phyloP scores from a whole-genome alignment of 35 echinoderm and acorn worm genomes.

The Apostichopus californicus region DNA sequence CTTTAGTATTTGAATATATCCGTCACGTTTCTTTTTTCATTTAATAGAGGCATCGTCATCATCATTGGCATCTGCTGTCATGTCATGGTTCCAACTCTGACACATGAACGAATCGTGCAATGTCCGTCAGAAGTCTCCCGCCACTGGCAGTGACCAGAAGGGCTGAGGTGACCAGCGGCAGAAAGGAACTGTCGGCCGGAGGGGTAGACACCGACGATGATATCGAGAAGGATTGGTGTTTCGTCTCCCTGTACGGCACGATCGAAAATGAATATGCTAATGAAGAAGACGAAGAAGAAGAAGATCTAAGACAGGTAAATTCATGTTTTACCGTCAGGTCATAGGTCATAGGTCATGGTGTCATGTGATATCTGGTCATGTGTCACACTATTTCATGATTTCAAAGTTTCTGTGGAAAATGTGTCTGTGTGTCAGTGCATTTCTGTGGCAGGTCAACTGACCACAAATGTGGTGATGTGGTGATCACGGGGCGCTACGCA shows the following conservation, averaged over 20 bases:
- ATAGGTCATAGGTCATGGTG: too few species aligned
- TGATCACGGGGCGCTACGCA: too few species aligned
- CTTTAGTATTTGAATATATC: too few species aligned
- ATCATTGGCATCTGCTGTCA: background rate
- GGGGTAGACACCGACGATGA: slow-evolving; percentile 8
- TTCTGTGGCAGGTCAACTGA: too few species aligned
- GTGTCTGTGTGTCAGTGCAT: too few species aligned
- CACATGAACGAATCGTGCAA: background rate
- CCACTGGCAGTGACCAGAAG: background rate
- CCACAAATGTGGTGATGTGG: too few species aligned
- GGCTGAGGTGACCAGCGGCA: background rate
- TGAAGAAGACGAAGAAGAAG: background rate
- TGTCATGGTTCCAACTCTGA: background rate
- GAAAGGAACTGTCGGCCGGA: background rate
- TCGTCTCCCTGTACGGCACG: slow-evolving; percentile 39
- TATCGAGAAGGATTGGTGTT: slow-evolving; percentile 34
- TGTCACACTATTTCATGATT: too few species aligned
- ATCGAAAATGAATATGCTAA: slow-evolving; percentile 1
- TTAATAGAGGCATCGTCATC: background rate
- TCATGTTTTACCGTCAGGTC: too few species aligned
- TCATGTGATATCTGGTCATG: too few species aligned
- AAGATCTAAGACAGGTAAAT: background rate
- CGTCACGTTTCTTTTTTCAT: background rate
- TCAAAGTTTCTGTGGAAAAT: too few species aligned
- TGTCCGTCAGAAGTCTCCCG: background rate